Conservation (phyloP, 1,140 invertebrate genomes). For the Drosophila hydei region DNA sequence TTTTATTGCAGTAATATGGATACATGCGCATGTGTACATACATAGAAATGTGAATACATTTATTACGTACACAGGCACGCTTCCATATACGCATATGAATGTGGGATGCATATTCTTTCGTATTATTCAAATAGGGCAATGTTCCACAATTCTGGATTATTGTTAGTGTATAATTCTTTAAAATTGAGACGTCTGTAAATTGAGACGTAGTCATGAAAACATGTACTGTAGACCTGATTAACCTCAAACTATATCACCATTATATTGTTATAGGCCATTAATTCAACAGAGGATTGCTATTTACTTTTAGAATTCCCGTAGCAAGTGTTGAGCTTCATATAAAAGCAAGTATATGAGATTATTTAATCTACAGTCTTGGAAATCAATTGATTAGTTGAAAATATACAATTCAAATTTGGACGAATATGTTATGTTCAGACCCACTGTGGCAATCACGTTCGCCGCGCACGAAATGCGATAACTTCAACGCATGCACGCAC, state of each 20-base stretch:
- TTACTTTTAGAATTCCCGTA: too few relatives aligned
- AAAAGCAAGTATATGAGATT: too few relatives aligned
- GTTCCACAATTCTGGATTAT: constrained; percentile 1
- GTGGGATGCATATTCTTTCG: neutral
- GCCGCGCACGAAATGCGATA: constrained; percentile 72
- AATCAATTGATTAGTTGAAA: neutral
- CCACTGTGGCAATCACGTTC: constrained; percentile 77
- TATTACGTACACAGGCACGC: neutral
- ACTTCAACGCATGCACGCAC: constrained; percentile 45
- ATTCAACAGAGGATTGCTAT: too few relatives aligned
- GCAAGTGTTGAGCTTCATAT: too few relatives aligned
- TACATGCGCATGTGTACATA: too few relatives aligned
- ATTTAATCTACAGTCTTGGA: too few relatives aligned
- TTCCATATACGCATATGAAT: neutral
- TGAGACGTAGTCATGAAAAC: constrained; percentile 20
- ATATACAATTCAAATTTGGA: constrained; percentile 5
- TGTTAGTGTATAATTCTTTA: neutral
- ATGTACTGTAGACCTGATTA: constrained; percentile 6
- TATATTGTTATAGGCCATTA: neutral
- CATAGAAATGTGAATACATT: neutral
- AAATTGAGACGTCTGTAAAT: constrained; percentile 20
- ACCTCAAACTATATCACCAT: neutral
- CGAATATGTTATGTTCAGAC: neutral
- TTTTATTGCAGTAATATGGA: too few relatives aligned
- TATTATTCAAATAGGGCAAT: constrained; percentile 19